phyloP scores from a whole-genome alignment of 2,113 vertebrate genomes.

The Silurus glanis region DNA sequence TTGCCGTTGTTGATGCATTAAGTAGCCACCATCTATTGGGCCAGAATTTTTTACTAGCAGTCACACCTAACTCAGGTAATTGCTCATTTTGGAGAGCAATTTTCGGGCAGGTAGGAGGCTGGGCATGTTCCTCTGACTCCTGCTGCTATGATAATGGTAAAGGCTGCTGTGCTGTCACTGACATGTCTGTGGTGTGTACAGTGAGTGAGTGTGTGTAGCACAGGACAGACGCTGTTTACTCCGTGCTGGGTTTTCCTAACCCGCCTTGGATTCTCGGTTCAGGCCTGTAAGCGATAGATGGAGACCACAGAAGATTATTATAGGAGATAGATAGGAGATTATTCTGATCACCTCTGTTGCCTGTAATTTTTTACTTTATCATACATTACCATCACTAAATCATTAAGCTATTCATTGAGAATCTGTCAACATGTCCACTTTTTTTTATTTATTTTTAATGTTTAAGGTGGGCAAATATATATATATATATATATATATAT shows the following conservation, averaged over 20 bases:
- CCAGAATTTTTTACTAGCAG: slow-evolving; percentile 58
- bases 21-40: slow-evolving; percentile 68
- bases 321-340: slow-evolving; percentile 33
- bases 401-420: not conserved
- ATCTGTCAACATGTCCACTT: slow-evolving; percentile 13
- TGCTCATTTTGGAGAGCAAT: slow-evolving; percentile 78
- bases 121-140: slow-evolving; percentile 74
- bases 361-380: slow-evolving; percentile 24
- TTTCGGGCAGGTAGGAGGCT: slow-evolving; percentile 73
- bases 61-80: slow-evolving; percentile 70
- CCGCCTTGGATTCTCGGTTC: slow-evolving; percentile 19
- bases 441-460: slow-evolving; percentile 27
- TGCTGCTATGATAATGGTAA: slow-evolving; percentile 75
- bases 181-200: slow-evolving; percentile 17
- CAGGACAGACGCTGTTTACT: slow-evolving; percentile 17
- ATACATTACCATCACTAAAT: slow-evolving; percentile 12
- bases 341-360: slow-evolving; percentile 24
- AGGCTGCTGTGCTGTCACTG: slow-evolving; percentile 59
- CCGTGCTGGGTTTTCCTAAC: slow-evolving; percentile 15
- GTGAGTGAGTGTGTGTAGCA: slow-evolving; percentile 12
- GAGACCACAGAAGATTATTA: slow-evolving; percentile 3
- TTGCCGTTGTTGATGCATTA: slow-evolving; percentile 73
- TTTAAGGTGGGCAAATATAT: not conserved
- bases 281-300: slow-evolving; percentile 42
- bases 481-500: not conserved